Base-by-base conservation (phyloP, 2,113 vertebrate species). In the Ictalurus punctatus region DNA sequence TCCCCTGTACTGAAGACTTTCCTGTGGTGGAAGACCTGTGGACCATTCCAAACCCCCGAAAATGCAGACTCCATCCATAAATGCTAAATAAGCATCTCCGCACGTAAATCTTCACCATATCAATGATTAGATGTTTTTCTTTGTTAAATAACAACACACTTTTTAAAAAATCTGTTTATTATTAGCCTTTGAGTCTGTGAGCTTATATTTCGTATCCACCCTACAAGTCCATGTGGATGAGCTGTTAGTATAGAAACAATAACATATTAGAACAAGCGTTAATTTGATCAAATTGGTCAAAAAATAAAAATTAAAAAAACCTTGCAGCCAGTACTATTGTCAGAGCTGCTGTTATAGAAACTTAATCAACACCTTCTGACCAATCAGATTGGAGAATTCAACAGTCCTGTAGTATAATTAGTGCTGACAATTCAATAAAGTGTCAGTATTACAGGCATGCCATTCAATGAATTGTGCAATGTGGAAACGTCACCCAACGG, bases 361-460 rank as follows among this genome's bases (percentile, higher is more conserved):
- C n/a, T 3, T 56, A 21, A 40, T 82, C 56, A 82, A 82, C 80
- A 82, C 56, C 56, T 23, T 81, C 52, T 81, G 79, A 81, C n/a
- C 79, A 34, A 37, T 17, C 80, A 13, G 80, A 59, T 61, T 25
- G 59, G 30, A 61, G 56, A 83, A 82, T 82, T n/a, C 27, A 56
- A 58, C 6, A 30, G 17, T 21, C n/a, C 79, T 58, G n/a, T 37
- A 19, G 9, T 83, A 83, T 61, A 61, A 25, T 59, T 59, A 83
- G 30, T 23, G 80, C 1, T 37, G 56, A 61, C 56, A 23, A 21
- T 37, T 59, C 54, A 48, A 82, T 34, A 61, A 82, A 82, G 21
- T 14, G 56, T 23, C 56, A 30, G 17, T 83, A 59, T 40, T 23
- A 25, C 2, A 63, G 34, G 58, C 30, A 61, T 59, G 58, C 21